A percentile compares a stretch with the other conserved stretches of the same genome.
Conservation (phyloP, 2,888 invertebrate species). For the Drosophila flavopinicola region DNA sequence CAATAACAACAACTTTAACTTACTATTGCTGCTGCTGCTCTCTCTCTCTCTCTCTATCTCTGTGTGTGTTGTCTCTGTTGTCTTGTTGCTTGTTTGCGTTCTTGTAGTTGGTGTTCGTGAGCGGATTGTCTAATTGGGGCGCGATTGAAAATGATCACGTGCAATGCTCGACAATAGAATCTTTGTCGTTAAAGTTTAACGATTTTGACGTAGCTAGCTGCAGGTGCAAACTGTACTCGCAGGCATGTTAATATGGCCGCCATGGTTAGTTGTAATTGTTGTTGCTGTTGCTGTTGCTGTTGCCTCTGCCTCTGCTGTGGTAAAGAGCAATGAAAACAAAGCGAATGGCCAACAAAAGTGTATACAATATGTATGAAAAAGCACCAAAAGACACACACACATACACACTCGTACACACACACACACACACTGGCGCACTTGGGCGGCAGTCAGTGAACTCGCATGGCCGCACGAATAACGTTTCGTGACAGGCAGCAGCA, state of each 20-base stretch:
- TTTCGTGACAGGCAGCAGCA: conserved; percentile 73
- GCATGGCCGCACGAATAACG: conserved; percentile 82
- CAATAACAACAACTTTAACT: neutral
- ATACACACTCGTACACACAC: conserved; percentile 16
- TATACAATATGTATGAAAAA: conserved; percentile 58
- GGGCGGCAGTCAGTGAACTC: conserved; percentile 80
- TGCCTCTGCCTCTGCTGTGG: conserved; percentile 31
- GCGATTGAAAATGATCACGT: conserved; percentile 75
- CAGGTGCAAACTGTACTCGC: conserved; percentile 74
- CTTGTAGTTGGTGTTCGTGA: conserved; percentile 70
- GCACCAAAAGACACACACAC: conserved; percentile 61
- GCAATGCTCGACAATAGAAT: conserved; percentile 72
- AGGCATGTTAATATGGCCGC: conserved; percentile 77
- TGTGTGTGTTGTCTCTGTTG: conserved; percentile 12
- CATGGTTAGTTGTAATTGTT: conserved; percentile 54
- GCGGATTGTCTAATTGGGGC: conserved; percentile 69
- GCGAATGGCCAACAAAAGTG: conserved; percentile 62
- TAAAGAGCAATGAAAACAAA: conserved; percentile 74
- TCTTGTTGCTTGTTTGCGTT: conserved; percentile 51
- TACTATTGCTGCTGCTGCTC: conserved; percentile 1
- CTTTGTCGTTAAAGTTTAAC: conserved; percentile 75
- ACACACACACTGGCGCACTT: conserved; percentile 42
- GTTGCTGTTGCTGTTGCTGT: conserved; percentile 37
- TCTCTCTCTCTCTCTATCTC: neutral
- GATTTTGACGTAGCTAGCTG: conserved; percentile 67